Evolutionary conservation across 2,797 vertebrate genomes (phyloP), one percentile per base, ranked within the genome.

Genomic region (Leontopithecus rosalia): DNA sequence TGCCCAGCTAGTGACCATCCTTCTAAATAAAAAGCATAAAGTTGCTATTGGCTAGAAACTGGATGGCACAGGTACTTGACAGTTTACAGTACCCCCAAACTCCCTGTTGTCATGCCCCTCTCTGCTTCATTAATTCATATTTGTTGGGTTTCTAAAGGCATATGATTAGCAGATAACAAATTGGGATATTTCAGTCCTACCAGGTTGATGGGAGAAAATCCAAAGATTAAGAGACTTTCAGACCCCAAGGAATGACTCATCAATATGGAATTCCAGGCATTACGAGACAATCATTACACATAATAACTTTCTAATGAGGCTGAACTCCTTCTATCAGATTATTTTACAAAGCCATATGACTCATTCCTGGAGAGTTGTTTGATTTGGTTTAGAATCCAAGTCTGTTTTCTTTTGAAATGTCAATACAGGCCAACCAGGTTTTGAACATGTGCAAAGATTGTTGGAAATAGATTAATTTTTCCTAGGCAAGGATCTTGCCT

Each of bases 371-470:
- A 85, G 14, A 96, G 43, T 11, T 75, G 39, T 57, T 97, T 89
- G 73, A 94, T 93, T 89, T 89, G 58, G 39, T 89, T 95, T 80
- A 77, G 43, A 97, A 90, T 76, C 22, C 79, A 61, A 64, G 39
- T 91, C 72, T 94, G 17, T 89, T 96, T 93, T 73, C 91, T 96
- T 94, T 91, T 80, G 79, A 92, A 96, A 95, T 89, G 70, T 94
- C 70, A 58, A n/a, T 48, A 90, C 7, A 89, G 58, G 33, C 28
- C 92, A 97, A 52, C 10, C 61, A 94, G 67, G 30, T 83, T 83
- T 94, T 92, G 57, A 94, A 87, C n/a, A 83, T 48, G 36, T 67
- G 28, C 50, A 84, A 89, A 96, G n/a, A 84, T 95, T 67, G n/a
- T 52, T 86, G 57, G 48, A 92, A 94, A 96, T 55, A 82, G 46